Conservation (phyloP, 2,888 invertebrate genomes). For the Cantharis lateralis region DNA sequence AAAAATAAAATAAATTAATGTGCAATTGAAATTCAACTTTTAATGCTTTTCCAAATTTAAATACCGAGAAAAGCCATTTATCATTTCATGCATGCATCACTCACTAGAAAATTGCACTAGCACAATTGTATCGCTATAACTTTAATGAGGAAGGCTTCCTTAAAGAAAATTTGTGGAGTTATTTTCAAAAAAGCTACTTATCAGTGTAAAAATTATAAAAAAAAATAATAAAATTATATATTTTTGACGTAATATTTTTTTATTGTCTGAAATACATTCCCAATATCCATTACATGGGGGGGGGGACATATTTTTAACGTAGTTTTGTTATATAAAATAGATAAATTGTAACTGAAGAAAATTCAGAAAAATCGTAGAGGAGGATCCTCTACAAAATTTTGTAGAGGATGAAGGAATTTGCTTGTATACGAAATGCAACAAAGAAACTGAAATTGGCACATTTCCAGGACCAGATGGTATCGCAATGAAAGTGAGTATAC, state of each 20-base stretch:
- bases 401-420: too few relatives aligned
- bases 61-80: not conserved
- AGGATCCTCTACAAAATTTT: too few relatives aligned
- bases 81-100: not conserved
- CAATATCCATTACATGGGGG: not conserved
- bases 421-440: too few relatives aligned
- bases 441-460: too few relatives aligned
- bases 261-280: not conserved
- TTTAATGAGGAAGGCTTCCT: not conserved
- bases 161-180: not conserved
- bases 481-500: too few relatives aligned
- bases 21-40: not conserved
- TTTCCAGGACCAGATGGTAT: too few relatives aligned
- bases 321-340: too few relatives aligned
- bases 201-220: not conserved
- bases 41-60: not conserved
- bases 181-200: not conserved
- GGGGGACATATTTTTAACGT: too few relatives aligned
- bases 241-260: not conserved
- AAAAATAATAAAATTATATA: not conserved
- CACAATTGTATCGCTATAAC: not conserved
- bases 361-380: too few relatives aligned
- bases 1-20: slow-evolving; percentile 1
- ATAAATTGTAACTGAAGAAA: too few relatives aligned
- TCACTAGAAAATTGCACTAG: not conserved